Evolutionary conservation across 2,797 vertebrate genomes (phyloP).

Genomic region (Acomys russatus): DNA sequence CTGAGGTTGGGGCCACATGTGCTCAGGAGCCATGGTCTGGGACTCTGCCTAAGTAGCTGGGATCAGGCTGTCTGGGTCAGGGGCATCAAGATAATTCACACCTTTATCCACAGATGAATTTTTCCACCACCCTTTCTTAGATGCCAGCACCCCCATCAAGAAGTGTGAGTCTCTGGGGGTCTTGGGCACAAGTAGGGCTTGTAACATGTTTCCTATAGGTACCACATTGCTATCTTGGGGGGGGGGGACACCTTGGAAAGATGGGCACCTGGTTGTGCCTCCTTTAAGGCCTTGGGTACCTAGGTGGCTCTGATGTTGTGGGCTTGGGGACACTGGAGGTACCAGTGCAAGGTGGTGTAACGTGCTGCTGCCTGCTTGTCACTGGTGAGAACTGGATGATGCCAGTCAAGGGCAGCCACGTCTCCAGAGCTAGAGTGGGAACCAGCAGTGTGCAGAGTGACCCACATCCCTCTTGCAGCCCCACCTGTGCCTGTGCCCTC

Average conservation of each 20-base stretch:
- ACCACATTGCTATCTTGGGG: not conserved
- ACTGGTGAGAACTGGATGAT: not conserved
- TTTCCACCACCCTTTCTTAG: constrained; percentile 97
- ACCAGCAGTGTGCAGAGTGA: not conserved
- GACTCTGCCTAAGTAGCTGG: not conserved
- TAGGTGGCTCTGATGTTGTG: too few relatives aligned
- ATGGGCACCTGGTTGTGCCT: not conserved
- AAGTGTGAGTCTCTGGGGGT: constrained; percentile 92
- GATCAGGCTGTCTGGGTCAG: not conserved
- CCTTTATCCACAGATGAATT: constrained; percentile 93
- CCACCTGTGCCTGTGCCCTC: constrained; percentile 90
- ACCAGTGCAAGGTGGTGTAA: not conserved
- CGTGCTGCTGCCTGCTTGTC: not conserved
- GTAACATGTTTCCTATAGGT: not conserved
- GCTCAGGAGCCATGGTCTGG: not conserved
- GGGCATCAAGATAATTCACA: not conserved
- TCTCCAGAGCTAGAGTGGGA: not conserved
- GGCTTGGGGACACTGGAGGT: not conserved
- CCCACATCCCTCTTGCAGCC: constrained; percentile 31
- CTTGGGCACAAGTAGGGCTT: not conserved
- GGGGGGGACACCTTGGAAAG: not conserved
- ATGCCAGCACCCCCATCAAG: constrained; percentile 92
- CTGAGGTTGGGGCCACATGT: not conserved
- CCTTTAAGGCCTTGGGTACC: not conserved
- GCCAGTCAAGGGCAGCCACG: not conserved